These are phyloP conservation scores for Mesocricetus auratus DNA, from an alignment of 2,113 vertebrate genomes.

Conservation along the genomic window DNA sequence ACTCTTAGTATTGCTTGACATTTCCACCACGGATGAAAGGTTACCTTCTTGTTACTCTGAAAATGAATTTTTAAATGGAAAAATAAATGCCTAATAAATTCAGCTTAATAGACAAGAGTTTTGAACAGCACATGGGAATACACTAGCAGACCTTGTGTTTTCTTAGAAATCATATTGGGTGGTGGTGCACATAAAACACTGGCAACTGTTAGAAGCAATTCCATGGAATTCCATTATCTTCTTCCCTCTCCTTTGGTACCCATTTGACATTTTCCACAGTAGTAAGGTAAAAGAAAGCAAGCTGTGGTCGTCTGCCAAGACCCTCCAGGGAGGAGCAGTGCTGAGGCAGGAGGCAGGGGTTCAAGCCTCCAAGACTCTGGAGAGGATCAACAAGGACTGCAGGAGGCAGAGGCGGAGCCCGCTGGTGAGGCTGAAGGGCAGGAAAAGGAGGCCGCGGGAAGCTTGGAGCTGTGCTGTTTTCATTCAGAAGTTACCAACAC, in stretches of 20 bases:
- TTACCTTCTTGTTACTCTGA: conserved; percentile 11
- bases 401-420: not conserved
- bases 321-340: not conserved
- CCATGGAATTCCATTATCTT: not conserved
- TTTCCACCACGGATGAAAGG: not conserved
- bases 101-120: not conserved
- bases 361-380: not conserved
- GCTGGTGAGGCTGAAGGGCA: not conserved
- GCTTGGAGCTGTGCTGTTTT: not conserved
- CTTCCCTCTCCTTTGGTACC: not conserved
- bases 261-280: not conserved
- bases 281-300: not conserved
- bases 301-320: not conserved
- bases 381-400: not conserved
- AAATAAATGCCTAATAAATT: conserved; percentile 30
- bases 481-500: not conserved
- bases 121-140: not conserved
- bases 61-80: conserved; percentile 43
- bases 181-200: not conserved
- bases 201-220: not conserved
- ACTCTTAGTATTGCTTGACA: not conserved
- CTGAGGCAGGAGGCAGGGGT: not conserved
- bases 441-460: not conserved
- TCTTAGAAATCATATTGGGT: not conserved
- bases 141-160: not conserved